Conservation (phyloP, 2,113 vertebrate genomes). For the Pangasianodon gigas region DNA sequence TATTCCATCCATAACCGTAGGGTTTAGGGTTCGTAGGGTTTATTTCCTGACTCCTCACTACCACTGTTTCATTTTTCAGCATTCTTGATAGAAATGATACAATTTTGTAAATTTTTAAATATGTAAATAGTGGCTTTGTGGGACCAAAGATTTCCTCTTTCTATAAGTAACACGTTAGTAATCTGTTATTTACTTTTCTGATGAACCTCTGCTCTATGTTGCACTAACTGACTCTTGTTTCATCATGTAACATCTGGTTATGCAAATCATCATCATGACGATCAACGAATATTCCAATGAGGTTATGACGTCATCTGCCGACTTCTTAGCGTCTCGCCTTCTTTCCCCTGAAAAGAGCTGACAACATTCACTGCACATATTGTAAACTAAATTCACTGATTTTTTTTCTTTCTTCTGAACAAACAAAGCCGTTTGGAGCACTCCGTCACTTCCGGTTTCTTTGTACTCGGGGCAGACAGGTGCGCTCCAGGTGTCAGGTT, state of each 20-base stretch:
- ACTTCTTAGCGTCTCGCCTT: background rate
- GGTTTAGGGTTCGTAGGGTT: background rate
- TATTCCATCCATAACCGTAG: background rate
- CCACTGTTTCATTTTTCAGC: background rate
- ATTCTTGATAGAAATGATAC: background rate
- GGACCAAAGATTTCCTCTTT: background rate
- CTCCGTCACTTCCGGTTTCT: background rate
- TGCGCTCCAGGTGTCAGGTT: conserved; percentile 9
- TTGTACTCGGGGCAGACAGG: background rate
- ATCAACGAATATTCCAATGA: background rate
- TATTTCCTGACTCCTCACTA: background rate
- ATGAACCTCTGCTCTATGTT: background rate
- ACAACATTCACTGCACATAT: background rate
- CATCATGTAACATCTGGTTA: background rate
- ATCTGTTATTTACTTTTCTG: background rate
- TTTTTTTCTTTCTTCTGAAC: background rate
- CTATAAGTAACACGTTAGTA: background rate
- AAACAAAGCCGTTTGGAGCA: background rate
- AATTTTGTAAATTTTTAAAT: background rate
- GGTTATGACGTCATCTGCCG: background rate
- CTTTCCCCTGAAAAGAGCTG: background rate
- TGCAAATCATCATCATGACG: background rate
- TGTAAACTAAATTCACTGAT: background rate
- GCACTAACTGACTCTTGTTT: too few relatives aligned
- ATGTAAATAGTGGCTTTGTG: background rate